A percentile compares a stretch with the other conserved stretches of the same genome.
Conservation (phyloP, 2,888 invertebrate genomes). For the Sceliomorpha sp. region DNA sequence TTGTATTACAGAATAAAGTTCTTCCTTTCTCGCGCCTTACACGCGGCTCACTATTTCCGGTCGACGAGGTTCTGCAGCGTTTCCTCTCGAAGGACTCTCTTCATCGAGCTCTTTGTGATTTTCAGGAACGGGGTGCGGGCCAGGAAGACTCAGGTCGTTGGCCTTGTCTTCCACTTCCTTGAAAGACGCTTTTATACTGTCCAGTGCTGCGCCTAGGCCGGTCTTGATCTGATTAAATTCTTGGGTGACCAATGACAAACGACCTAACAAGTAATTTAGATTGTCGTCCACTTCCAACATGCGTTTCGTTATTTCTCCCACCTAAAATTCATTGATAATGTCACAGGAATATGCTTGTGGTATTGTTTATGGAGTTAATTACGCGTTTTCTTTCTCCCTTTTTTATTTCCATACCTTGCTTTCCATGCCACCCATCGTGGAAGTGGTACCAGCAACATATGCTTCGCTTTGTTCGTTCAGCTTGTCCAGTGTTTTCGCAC, state of each 20-base stretch:
- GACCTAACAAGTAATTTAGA: constrained; percentile 90
- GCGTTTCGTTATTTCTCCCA: constrained; percentile 87
- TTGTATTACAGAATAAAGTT: too few relatives aligned
- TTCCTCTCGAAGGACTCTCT: constrained; percentile 12
- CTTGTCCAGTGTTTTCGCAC: constrained; percentile 87
- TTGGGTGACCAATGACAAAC: constrained; percentile 89
- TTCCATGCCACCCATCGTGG: constrained; percentile 89
- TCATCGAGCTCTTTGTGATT: constrained; percentile 70
- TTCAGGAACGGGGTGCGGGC: constrained; percentile 79
- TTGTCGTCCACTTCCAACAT: constrained; percentile 90
- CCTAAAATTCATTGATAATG: constrained; percentile 81
- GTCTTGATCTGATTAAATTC: constrained; percentile 91
- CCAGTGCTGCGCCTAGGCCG: constrained; percentile 87
- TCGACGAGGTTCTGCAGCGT: too few relatives aligned
- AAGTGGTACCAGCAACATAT: constrained; percentile 89
- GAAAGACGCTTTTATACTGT: constrained; percentile 85
- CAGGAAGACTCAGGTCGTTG: constrained; percentile 74
- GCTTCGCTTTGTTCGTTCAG: constrained; percentile 89
- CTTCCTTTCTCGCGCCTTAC: background rate
- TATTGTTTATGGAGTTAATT: too few relatives aligned
- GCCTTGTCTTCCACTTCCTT: constrained; percentile 83
- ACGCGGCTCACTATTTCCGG: constrained; percentile 45
- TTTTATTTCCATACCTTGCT: constrained; percentile 87
- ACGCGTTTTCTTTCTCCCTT: too few relatives aligned
- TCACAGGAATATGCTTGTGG: too few relatives aligned